Percentiles rank a stretch among this genome's conserved stretches.
Conservation (phyloP, 2,888 invertebrate species). For the Acheta domesticus region DNA sequence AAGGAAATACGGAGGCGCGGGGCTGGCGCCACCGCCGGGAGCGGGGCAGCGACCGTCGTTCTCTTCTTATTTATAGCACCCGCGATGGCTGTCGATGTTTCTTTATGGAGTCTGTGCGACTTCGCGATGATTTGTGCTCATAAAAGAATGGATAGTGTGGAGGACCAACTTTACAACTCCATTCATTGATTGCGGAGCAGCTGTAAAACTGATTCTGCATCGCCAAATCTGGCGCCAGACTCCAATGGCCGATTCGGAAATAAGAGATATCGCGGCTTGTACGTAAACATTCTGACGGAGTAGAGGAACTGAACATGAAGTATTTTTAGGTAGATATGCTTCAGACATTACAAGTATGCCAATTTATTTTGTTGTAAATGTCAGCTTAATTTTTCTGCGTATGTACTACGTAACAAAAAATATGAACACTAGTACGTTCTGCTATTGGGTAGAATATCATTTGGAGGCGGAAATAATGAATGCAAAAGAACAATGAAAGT, state of each 20-base stretch:
- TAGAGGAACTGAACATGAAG: no score
- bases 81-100: conserved; percentile 18
- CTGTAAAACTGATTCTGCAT: neutral
- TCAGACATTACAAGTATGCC: no score
- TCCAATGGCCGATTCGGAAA: neutral
- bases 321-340: no score
- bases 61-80: neutral
- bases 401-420: no score
- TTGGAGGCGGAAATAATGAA: no score
- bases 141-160: neutral
- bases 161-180: conserved; percentile 1
- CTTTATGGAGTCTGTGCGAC: neutral
- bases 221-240: no score
- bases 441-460: no score
- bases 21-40: neutral
- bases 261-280: neutral
- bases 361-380: no score
- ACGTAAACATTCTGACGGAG: no score
- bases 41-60: neutral
- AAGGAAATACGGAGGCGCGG: neutral
- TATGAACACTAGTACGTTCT: no score
- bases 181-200: conserved; percentile 18
- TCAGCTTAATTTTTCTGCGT: no score
- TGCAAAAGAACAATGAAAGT: no score
- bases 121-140: conserved; percentile 18